Base-by-base conservation (phyloP, 1,140 invertebrate species). In the Gryllus bimaculatus region DNA sequence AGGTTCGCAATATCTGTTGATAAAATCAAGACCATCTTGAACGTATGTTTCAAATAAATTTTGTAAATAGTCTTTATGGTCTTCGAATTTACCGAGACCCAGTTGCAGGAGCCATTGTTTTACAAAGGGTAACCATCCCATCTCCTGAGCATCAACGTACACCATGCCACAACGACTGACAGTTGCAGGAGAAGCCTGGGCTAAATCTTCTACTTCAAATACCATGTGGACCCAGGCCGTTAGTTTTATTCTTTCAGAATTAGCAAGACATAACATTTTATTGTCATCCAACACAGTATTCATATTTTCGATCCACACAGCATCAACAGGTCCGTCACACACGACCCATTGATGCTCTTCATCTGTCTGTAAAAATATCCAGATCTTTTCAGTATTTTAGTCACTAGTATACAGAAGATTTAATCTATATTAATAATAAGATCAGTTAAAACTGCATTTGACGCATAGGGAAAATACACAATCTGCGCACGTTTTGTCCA, bases 301-400 rank as follows among this genome's bases (percentile, higher is more conserved):
- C 90, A 98, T 92, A 85, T 97, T 97, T 86, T 98, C 96, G 76
- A 98, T 96, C 96, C 96, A 98, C 6, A 97, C 92, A 8, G 95
- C 95, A 86, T 98, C 96, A 0, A 98, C 95, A 0, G 96, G 96
- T 0, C 96, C 96, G 84, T 98, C 96, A 85, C 92, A 94, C 76
- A 95, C 90, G 74, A 94, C 88, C 93, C 93, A 95, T 83, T 98
- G 92, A 84, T 93, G 92, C 78, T 93, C 90, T 81, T 89, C 90
- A 76, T 90, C 87, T 4, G 26, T 39, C 26, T 39, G 26, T 39
- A 39, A 39, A n/a, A 39, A 39, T 39, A 39, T 39, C 5, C 26
- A 39, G 26, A 39, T 39, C 26, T 39, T 39, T n/a, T n/a, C n/a
- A n/a, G n/a, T n/a, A 73, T 73, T 73, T 8, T 73, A 73, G 20